Percentiles rank a stretch among this genome's conserved stretches.
These are phyloP conservation scores for Nemopilema nomurai DNA, from an alignment of 30 jellyfish, hydroid and myxozoan genomes.

Conservation along the genomic window DNA sequence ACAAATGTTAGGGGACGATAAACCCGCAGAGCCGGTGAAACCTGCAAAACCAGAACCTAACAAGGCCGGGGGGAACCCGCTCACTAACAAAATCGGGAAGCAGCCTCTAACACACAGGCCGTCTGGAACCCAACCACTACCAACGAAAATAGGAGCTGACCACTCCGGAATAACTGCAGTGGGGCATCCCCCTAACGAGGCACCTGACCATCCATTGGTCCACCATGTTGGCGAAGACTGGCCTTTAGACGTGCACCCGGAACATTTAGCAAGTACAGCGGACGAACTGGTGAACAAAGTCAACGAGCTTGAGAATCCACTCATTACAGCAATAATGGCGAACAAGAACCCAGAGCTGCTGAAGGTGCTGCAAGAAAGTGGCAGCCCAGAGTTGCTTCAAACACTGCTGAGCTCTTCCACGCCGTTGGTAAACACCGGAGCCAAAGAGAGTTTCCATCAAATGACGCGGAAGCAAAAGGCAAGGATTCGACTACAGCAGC, in stretches of 20 bases:
- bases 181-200: conserved; percentile 3
- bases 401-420: conserved; percentile 19
- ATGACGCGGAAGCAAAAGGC: conserved; percentile 23
- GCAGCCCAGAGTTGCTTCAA: conserved; percentile 58
- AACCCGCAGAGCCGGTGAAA: not conserved
- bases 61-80: conserved; percentile 38
- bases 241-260: conserved; percentile 52
- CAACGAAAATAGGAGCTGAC: conserved; percentile 19
- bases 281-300: conserved; percentile 40
- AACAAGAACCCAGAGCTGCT: conserved; percentile 59
- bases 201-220: not conserved
- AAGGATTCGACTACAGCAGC: conserved; percentile 31
- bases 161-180: conserved; percentile 33
- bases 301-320: conserved; percentile 40
- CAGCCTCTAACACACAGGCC: conserved; percentile 35
- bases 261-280: conserved; percentile 42
- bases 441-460: not conserved
- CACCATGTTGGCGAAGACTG: conserved; percentile 43
- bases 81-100: conserved; percentile 12
- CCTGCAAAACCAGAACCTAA: conserved; percentile 20
- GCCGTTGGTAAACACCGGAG: not conserved
- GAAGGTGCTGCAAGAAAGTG: conserved; percentile 48
- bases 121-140: conserved; percentile 12
- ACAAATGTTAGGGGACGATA: not conserved
- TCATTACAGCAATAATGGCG: conserved; percentile 37